Evolutionary conservation across 2,113 vertebrate genomes (phyloP).

Genomic region (Poicephalus gulielmi): DNA sequence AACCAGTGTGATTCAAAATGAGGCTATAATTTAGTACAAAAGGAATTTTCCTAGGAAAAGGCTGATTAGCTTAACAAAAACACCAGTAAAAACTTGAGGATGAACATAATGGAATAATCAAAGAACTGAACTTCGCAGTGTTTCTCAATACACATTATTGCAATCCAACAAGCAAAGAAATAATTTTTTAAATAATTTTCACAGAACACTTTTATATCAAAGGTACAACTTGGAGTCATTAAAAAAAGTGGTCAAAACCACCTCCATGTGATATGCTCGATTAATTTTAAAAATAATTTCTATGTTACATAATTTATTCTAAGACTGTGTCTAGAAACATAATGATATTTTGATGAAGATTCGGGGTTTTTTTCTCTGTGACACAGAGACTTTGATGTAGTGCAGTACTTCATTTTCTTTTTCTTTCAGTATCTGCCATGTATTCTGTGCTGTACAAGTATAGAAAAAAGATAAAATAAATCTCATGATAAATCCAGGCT

Average conservation of each 20-base stretch:
- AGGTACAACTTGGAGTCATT: constrained; percentile 49
- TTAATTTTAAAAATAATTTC: constrained; percentile 67
- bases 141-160: constrained; percentile 23
- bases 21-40: background rate
- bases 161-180: constrained; percentile 65
- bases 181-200: constrained; percentile 67
- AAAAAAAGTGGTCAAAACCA: constrained; percentile 55
- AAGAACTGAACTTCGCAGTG: background rate
- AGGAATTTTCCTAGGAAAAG: background rate
- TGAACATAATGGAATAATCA: background rate
- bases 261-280: constrained; percentile 34
- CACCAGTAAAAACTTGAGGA: background rate
- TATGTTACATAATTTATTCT: constrained; percentile 63
- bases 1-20: background rate
- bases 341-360: constrained; percentile 29
- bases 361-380: background rate
- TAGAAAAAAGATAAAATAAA: background rate
- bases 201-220: constrained; percentile 69
- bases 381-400: background rate
- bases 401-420: background rate
- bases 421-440: background rate
- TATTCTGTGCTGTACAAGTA: background rate
- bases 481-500: background rate
- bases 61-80: background rate
- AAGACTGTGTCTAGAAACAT: constrained; percentile 2